A percentile compares a stretch with the other conserved stretches of the same genome.
Evolutionary conservation across 2,888 invertebrate species (phyloP).

Genomic region (Adineta ricciae): DNA sequence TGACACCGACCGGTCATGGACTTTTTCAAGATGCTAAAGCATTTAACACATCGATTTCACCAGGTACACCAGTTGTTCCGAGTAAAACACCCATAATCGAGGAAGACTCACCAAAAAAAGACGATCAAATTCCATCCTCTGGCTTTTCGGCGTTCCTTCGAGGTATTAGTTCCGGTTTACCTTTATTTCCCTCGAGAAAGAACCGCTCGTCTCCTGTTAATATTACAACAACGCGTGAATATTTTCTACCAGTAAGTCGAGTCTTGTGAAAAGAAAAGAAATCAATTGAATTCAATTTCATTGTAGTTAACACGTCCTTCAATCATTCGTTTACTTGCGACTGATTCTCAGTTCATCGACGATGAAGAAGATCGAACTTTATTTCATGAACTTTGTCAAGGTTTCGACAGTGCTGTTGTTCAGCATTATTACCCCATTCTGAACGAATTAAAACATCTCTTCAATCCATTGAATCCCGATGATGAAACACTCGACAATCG

Average conservation of each 20-base stretch:
- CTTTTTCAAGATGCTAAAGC: background rate
- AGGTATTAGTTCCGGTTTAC: background rate
- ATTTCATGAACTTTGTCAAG: slow-evolving; percentile 44
- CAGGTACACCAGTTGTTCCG: background rate
- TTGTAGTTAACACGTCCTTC: slow-evolving; percentile 15
- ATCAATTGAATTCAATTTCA: background rate
- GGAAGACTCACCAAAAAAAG: background rate
- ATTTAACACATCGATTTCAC: background rate
- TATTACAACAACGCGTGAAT: background rate
- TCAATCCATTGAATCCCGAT: slow-evolving; percentile 49
- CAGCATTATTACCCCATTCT: slow-evolving; percentile 45
- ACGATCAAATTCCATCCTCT: background rate
- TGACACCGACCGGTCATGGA: background rate
- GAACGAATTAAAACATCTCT: slow-evolving; percentile 43
- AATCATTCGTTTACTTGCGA: background rate
- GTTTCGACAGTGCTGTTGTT: slow-evolving; percentile 43
- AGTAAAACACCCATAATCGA: background rate
- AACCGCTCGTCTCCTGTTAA: background rate
- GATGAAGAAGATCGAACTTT: background rate
- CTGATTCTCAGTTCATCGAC: background rate
- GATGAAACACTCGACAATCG: slow-evolving; percentile 45
- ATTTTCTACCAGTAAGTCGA: background rate
- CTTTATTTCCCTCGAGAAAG: background rate
- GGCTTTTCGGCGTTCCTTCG: background rate
- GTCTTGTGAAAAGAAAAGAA: too few species aligned